Percentiles rank a stretch among this genome's conserved stretches.
phyloP scores from a whole-genome alignment of 2,888 invertebrate species.

The Scotopteryx bipunctaria region DNA sequence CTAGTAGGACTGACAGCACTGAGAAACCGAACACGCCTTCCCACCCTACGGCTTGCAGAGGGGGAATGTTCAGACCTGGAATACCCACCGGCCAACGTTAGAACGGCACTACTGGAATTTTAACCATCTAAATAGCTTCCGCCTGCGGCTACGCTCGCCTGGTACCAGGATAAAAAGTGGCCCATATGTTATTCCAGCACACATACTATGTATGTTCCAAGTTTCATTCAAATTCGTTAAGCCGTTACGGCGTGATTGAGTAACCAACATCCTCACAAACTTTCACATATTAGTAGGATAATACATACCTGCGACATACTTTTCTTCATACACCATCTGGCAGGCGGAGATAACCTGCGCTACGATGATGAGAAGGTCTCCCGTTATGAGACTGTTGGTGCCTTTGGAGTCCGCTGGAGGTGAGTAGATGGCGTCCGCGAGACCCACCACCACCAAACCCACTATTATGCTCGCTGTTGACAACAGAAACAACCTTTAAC shows the following conservation, averaged over 20 bases:
- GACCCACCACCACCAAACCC: conserved; percentile 89
- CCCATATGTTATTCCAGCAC: no score
- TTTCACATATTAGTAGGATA: neutral
- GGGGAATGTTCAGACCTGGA: conserved; percentile 90
- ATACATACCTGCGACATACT: conserved; percentile 86
- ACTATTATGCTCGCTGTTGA: conserved; percentile 83
- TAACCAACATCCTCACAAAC: no score
- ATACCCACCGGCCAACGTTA: neutral
- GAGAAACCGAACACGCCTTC: conserved; percentile 87
- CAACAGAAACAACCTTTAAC: conserved; percentile 6
- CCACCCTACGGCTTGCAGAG: conserved; percentile 96
- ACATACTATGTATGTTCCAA: no score
- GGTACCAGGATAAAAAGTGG: no score
- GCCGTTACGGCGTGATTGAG: no score
- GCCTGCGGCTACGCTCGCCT: no score
- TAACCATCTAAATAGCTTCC: no score
- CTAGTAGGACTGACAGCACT: conserved; percentile 59
- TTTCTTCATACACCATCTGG: conserved; percentile 98
- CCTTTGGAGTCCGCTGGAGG: conserved; percentile 70
- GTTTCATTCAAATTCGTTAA: no score
- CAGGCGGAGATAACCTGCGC: conserved; percentile 92
- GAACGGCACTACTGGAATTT: no score
- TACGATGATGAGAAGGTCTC: conserved; percentile 88
- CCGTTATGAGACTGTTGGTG: conserved; percentile 91
- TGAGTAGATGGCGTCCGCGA: conserved; percentile 86